Evolutionary conservation across 2,113 vertebrate species (phyloP).

Genomic region (Poecilia latipinna): DNA sequence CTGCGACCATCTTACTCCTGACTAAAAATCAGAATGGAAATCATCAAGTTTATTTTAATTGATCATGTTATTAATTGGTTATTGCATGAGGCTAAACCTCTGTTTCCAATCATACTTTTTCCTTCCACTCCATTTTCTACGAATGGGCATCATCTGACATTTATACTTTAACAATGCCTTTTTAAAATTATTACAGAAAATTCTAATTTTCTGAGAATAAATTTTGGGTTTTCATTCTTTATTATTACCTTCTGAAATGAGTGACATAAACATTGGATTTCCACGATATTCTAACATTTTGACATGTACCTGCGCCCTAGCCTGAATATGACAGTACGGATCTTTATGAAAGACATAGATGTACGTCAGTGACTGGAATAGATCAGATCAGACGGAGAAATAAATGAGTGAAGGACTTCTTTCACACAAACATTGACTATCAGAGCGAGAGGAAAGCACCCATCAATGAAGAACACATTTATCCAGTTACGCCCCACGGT

Average conservation of each 20-base stretch:
- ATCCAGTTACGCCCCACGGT: conserved; percentile 41
- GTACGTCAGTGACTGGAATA: not conserved
- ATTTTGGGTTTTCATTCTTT: not conserved
- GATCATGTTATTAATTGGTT: too few relatives aligned
- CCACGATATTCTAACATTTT: too few relatives aligned
- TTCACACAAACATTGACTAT: conserved; percentile 14
- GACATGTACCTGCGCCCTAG: not conserved
- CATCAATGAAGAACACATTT: conserved; percentile 34
- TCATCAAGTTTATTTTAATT: too few relatives aligned
- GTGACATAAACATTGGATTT: not conserved
- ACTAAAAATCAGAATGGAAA: not conserved
- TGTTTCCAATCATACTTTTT: not conserved
- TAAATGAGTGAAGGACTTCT: not conserved
- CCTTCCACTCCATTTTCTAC: not conserved
- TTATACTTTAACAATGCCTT: not conserved
- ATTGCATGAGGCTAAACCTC: too few relatives aligned
- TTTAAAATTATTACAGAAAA: not conserved
- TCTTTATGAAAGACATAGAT: not conserved
- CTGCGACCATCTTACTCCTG: conserved; percentile 42
- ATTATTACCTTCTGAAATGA: not conserved
- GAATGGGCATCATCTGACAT: not conserved
- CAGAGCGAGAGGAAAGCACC: conserved; percentile 6
- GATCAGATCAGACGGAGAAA: not conserved
- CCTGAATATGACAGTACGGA: not conserved
- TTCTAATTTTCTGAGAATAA: not conserved